These are phyloP conservation scores for Pissodes strobi DNA, from an alignment of 1,140 invertebrate species.

Conservation along the genomic window DNA sequence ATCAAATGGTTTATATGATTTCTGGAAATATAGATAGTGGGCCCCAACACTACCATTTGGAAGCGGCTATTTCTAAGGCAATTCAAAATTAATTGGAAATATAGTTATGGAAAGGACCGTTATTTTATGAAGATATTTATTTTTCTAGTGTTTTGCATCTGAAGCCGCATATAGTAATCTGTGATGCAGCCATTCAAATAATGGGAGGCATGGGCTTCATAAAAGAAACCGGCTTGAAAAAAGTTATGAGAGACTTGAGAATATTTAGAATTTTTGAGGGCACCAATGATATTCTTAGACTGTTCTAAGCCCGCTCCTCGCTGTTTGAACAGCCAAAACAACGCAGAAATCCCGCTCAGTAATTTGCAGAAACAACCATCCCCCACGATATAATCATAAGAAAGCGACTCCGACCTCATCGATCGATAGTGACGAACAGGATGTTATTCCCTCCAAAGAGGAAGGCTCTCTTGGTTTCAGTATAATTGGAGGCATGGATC, in stretches of 20 bases:
- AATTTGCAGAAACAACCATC: conserved; percentile 34
- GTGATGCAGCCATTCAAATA: conserved; percentile 97
- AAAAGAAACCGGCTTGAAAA: conserved; percentile 90
- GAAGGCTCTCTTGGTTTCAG: conserved; percentile 95
- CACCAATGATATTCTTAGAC: conserved; percentile 94
- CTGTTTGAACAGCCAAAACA: conserved; percentile 35
- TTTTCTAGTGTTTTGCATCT: conserved; percentile 75
- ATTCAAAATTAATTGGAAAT: background rate
- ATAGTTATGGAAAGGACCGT: too few species aligned
- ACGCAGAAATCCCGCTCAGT: conserved; percentile 39
- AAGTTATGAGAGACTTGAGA: conserved; percentile 88
- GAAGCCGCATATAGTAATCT: conserved; percentile 90
- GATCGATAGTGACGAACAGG: conserved; percentile 64
- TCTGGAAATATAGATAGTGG: conserved; percentile 92
- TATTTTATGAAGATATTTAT: too few species aligned
- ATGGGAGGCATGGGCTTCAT: conserved; percentile 95
- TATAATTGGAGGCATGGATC: conserved; percentile 97
- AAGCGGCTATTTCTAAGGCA: conserved; percentile 97
- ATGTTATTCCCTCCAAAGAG: conserved; percentile 84
- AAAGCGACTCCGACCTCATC: conserved; percentile 48
- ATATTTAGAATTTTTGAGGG: conserved; percentile 99
- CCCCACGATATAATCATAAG: conserved; percentile 48
- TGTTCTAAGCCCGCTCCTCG: conserved; percentile 69
- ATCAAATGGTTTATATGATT: conserved; percentile 90
- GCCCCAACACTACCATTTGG: conserved; percentile 81